Percentiles rank a stretch among this genome's conserved stretches.
Conservation (phyloP, 2,888 invertebrate genomes). For the Himalopsyche anomala region DNA sequence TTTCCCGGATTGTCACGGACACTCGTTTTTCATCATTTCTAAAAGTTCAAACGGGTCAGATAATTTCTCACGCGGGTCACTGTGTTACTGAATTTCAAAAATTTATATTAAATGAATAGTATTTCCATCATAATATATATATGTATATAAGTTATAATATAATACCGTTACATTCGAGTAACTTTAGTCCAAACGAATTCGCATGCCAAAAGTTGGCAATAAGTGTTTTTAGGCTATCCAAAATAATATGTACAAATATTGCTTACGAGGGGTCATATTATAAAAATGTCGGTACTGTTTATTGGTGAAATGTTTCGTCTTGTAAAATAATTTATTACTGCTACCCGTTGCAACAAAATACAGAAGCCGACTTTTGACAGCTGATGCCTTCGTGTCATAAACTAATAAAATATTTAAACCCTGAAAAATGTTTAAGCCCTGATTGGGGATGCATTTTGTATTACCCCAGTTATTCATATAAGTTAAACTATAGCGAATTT, state of each 20-base stretch:
- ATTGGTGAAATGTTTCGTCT: not conserved
- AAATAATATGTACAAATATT: not conserved
- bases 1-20: no score
- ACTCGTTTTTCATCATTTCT: no score
- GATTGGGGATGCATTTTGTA: not conserved
- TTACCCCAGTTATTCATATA: not conserved
- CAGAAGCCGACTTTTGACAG: constrained; percentile 43
- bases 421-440: not conserved
- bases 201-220: not conserved
- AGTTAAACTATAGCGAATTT: not conserved
- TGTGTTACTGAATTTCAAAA: no score
- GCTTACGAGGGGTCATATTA: not conserved
- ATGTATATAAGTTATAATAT: no score
- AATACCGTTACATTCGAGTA: no score
- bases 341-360: not conserved
- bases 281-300: not conserved
- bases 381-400: constrained; percentile 20
- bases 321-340: constrained; percentile 5
- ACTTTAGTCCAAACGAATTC: not conserved
- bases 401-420: constrained; percentile 27
- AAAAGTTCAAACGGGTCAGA: no score
- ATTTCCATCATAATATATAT: no score
- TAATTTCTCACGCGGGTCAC: no score
- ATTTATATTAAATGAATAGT: no score
- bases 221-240: not conserved